phyloP scores from a whole-genome alignment of 2,797 vertebrate species.

The Euthynnus affinis region DNA sequence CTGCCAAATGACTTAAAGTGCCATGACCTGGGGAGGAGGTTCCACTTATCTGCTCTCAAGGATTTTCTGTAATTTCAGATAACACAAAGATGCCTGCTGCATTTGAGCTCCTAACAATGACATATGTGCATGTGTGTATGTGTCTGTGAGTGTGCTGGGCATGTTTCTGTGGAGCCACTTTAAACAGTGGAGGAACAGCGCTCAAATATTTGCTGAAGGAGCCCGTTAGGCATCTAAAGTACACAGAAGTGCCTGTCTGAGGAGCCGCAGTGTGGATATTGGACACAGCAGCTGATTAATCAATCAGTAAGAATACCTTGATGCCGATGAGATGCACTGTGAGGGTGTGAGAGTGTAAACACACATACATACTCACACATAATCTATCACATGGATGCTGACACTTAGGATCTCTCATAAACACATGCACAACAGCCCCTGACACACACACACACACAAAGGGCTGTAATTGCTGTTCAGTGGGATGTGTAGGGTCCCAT shows the following conservation, averaged over 20 bases:
- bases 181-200: conserved; percentile 44
- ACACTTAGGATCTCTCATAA: conserved; percentile 35
- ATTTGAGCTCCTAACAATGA: background rate
- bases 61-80: background rate
- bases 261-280: conserved; percentile 40
- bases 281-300: conserved; percentile 68
- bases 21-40: background rate
- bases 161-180: conserved; percentile 22
- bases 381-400: conserved; percentile 44
- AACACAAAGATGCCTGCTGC: conserved; percentile 3
- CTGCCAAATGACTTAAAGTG: conserved; percentile 1
- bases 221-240: conserved; percentile 62
- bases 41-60: background rate
- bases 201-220: conserved; percentile 77
- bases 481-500: conserved; percentile 72
- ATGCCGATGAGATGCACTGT: conserved; percentile 43
- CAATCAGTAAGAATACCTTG: conserved; percentile 58
- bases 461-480: conserved; percentile 75
- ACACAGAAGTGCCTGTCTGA: conserved; percentile 58
- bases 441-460: conserved; percentile 57
- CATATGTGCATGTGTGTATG: background rate
- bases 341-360: conserved; percentile 41
- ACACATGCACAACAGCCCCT: conserved; percentile 46
- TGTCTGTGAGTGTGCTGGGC: conserved; percentile 9
- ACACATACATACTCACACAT: conserved; percentile 29